Conservation (phyloP, 2,113 vertebrate genomes). For the Stigmatopora nigra region DNA sequence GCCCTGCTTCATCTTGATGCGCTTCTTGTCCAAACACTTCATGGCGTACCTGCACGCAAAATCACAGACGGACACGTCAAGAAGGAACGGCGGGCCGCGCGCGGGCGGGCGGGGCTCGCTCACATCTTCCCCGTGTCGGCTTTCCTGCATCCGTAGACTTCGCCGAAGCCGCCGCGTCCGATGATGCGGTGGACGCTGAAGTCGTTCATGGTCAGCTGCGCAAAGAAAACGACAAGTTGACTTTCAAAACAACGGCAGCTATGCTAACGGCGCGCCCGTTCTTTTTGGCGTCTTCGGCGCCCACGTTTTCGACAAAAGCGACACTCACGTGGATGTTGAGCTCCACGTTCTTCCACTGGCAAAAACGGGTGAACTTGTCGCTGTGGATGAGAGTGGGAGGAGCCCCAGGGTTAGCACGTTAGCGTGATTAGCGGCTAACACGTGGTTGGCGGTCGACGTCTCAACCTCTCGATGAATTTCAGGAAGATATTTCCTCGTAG, state of each 20-base stretch:
- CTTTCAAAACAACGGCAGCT: background rate
- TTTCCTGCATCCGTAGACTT: slow-evolving; percentile 97
- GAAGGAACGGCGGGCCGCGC: too few species aligned
- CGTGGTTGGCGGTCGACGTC: background rate
- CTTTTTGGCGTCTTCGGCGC: too few species aligned
- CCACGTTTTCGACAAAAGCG: background rate
- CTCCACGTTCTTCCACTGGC: slow-evolving; percentile 99
- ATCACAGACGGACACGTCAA: background rate
- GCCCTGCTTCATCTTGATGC: slow-evolving; percentile 99
- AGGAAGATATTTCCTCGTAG: slow-evolving; percentile 92
- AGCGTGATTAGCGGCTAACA: background rate
- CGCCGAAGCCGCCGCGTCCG: slow-evolving; percentile 92
- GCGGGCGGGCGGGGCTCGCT: slow-evolving; percentile 40
- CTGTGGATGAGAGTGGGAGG: slow-evolving; percentile 57
- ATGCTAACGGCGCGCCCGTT: too few species aligned
- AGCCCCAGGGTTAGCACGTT: background rate
- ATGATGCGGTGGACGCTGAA: slow-evolving; percentile 99
- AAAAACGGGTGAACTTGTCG: slow-evolving; percentile 96
- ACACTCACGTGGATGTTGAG: slow-evolving; percentile 95
- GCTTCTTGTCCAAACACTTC: slow-evolving; percentile 98
- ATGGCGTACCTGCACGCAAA: slow-evolving; percentile 84
- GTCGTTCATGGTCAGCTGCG: slow-evolving; percentile 96
- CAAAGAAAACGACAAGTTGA: slow-evolving; percentile 5
- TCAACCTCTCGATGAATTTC: slow-evolving; percentile 96
- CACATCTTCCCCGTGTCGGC: slow-evolving; percentile 99